These are phyloP conservation scores for Crambe crambe DNA, from an alignment of 37 sponge, comb jelly and placozoan genomes.

Conservation along the genomic window DNA sequence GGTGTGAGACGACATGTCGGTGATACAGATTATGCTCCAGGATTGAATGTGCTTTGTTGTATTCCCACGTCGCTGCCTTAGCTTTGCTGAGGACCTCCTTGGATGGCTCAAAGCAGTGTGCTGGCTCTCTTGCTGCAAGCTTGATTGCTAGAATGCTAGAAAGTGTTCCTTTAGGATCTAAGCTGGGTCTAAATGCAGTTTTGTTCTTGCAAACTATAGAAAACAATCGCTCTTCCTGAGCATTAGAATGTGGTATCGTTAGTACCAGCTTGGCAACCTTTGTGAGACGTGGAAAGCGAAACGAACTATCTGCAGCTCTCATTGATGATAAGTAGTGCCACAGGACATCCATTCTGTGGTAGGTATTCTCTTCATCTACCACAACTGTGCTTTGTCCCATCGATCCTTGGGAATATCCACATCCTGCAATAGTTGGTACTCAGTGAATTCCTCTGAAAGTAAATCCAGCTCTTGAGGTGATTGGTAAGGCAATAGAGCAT, in stretches of 20 bases:
- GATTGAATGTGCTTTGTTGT: constrained; percentile 40
- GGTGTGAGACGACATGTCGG: no score
- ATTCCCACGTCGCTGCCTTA: constrained; percentile 51
- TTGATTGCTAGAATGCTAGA: constrained; percentile 56
- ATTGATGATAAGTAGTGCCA: constrained; percentile 36
- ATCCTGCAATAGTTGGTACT: constrained; percentile 32
- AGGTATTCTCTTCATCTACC: constrained; percentile 21
- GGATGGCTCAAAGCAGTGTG: constrained; percentile 30
- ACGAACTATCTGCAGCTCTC: constrained; percentile 29
- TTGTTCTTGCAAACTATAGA: constrained; percentile 42
- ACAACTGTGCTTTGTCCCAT: constrained; percentile 15
- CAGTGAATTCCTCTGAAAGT: constrained; percentile 37
- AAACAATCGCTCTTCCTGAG: constrained; percentile 37
- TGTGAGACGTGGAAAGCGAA: constrained; percentile 32
- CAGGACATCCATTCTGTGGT: constrained; percentile 32
- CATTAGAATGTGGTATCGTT: constrained; percentile 47
- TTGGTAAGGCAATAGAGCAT: no score
- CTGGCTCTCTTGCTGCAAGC: constrained; percentile 15
- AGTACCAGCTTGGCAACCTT: constrained; percentile 44
- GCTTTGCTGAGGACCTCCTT: constrained; percentile 34
- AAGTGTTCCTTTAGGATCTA: constrained; percentile 52
- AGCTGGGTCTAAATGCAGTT: constrained; percentile 33
- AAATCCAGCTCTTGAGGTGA: constrained; percentile 19
- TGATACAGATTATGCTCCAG: no score
- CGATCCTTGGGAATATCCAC: constrained; percentile 28